These are phyloP conservation scores for Micoletzkya japonica DNA, from an alignment of 2,888 invertebrate species.

Conservation along the genomic window DNA sequence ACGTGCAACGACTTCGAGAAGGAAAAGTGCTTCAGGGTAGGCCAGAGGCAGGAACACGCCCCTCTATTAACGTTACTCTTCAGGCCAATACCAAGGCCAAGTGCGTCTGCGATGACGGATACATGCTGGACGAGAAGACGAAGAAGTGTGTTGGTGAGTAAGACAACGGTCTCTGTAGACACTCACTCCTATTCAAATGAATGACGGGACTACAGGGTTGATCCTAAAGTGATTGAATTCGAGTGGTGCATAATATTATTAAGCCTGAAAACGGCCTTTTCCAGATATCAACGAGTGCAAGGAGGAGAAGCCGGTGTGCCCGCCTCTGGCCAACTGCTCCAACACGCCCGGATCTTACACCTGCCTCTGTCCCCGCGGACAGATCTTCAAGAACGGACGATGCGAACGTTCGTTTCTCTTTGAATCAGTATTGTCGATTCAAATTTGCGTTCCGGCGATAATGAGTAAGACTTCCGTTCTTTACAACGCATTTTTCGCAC, in stretches of 20 bases:
- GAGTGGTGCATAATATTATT: background rate
- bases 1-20: conserved; percentile 9
- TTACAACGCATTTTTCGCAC: too few relatives aligned
- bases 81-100: background rate
- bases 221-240: too few relatives aligned
- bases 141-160: conserved; percentile 20
- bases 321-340: conserved; percentile 92
- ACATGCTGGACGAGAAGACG: conserved; percentile 4
- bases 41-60: too few relatives aligned
- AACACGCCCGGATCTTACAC: conserved; percentile 92
- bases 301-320: conserved; percentile 77
- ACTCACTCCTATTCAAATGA: too few relatives aligned
- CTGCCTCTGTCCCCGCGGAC: conserved; percentile 79
- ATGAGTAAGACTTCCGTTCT: background rate
- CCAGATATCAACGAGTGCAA: conserved; percentile 67
- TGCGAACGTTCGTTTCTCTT: conserved; percentile 7
- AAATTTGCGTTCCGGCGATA: background rate
- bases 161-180: background rate
- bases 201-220: too few relatives aligned
- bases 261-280: conserved; percentile 58
- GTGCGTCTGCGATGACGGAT: conserved; percentile 21
- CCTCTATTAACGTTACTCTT: too few relatives aligned
- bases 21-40: conserved; percentile 8
- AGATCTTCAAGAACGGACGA: background rate
- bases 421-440: too few relatives aligned